These are phyloP conservation scores for Tenthredo distinguenda DNA, from an alignment of 2,888 invertebrate species.

Conservation along the genomic window DNA sequence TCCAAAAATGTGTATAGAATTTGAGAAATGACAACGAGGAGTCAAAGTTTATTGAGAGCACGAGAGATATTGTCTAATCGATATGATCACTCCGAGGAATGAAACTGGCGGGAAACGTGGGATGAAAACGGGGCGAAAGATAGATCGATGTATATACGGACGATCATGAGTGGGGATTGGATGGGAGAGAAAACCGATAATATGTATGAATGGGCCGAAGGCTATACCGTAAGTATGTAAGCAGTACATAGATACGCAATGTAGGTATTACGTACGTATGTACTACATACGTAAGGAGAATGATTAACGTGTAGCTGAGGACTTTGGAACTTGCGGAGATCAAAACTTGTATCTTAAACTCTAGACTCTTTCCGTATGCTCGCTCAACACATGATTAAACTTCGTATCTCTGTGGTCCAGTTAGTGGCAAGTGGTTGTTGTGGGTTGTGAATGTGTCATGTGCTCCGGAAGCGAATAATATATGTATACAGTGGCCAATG, in stretches of 20 bases:
- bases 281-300: background rate
- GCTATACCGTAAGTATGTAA: background rate
- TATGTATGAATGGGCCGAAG: background rate
- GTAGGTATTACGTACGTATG: background rate
- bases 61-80: background rate
- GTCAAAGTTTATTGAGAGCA: background rate
- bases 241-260: background rate
- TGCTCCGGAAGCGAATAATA: background rate
- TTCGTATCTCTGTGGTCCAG: background rate
- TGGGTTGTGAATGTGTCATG: background rate
- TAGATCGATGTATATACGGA: background rate
- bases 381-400: background rate
- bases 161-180: background rate
- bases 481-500: background rate
- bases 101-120: background rate
- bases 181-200: background rate
- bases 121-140: background rate
- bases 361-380: background rate
- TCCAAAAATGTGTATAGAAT: background rate
- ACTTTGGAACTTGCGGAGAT: slow-evolving; percentile 13
- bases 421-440: background rate
- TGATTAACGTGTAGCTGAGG: background rate
- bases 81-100: background rate
- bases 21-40: background rate
- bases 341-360: background rate